These are phyloP conservation scores for Drosophila cyrtoloma DNA, from an alignment of 2,888 invertebrate species.

Conservation along the genomic window DNA sequence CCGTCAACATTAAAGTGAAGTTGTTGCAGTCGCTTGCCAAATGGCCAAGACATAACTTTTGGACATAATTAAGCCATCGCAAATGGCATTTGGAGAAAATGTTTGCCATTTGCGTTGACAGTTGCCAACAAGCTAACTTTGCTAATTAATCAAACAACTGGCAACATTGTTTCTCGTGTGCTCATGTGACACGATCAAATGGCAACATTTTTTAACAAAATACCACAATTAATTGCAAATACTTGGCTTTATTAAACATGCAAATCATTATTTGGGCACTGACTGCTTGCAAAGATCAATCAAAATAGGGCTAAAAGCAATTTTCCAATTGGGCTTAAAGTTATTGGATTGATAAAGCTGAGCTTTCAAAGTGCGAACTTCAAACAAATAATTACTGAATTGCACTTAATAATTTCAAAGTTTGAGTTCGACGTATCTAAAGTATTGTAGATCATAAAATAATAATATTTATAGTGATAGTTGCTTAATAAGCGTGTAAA, in stretches of 20 bases:
- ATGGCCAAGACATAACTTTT: slow-evolving; percentile 69
- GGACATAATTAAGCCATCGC: slow-evolving; percentile 79
- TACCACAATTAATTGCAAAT: slow-evolving; percentile 30
- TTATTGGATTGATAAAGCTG: background rate
- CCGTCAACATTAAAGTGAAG: slow-evolving; percentile 47
- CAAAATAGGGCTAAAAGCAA: background rate
- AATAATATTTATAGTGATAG: background rate
- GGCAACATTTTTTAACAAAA: background rate
- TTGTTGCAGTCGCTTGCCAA: slow-evolving; percentile 52
- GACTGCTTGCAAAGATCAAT: background rate
- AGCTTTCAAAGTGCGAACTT: background rate
- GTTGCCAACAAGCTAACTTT: slow-evolving; percentile 63
- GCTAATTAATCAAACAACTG: slow-evolving; percentile 64
- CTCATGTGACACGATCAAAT: slow-evolving; percentile 11
- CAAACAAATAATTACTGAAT: background rate
- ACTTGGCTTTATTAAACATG: slow-evolving; percentile 16
- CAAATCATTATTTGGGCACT: slow-evolving; percentile 14
- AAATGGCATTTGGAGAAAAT: slow-evolving; percentile 61
- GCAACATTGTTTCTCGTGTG: slow-evolving; percentile 34
- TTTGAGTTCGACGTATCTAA: too few species aligned
- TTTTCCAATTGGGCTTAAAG: slow-evolving; percentile 1
- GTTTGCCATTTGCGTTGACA: slow-evolving; percentile 79
- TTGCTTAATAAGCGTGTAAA: background rate
- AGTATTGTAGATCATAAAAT: background rate
- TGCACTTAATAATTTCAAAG: background rate